Conservation (phyloP, 1,140 invertebrate genomes). For the Fopius arisanus region DNA sequence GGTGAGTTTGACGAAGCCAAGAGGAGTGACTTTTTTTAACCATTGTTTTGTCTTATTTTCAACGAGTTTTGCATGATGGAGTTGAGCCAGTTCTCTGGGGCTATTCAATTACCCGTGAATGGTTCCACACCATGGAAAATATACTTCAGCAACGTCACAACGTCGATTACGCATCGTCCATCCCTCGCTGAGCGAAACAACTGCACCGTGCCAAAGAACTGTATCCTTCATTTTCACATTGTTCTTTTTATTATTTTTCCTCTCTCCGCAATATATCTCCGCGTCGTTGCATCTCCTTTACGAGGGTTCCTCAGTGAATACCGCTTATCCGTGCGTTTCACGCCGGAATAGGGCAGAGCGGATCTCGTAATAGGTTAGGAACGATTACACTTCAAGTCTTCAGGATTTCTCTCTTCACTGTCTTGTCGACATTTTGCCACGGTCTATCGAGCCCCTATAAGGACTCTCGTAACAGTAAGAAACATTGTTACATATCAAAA, state of each 20-base stretch:
- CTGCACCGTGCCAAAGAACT: neutral
- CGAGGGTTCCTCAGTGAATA: conserved; percentile 4
- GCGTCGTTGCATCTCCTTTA: conserved; percentile 15
- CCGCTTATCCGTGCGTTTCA: conserved; percentile 11
- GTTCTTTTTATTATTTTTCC: neutral
- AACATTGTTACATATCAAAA: neutral
- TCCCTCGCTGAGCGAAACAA: conserved; percentile 28
- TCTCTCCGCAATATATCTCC: neutral
- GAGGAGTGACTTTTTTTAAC: neutral
- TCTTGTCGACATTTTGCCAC: conserved; percentile 10
- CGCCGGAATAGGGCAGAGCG: conserved; percentile 26
- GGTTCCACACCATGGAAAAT: conserved; percentile 18
- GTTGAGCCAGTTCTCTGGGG: neutral
- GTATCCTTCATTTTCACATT: neutral
- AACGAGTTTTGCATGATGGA: neutral
- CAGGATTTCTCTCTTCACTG: conserved; percentile 6
- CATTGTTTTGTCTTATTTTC: neutral
- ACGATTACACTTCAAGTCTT: conserved; percentile 13
- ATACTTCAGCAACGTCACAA: conserved; percentile 15
- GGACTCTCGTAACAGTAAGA: conserved; percentile 14
- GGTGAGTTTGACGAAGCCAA: neutral
- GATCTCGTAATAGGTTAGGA: conserved; percentile 23
- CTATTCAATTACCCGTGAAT: conserved; percentile 28
- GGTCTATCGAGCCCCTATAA: conserved; percentile 19
- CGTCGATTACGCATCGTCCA: conserved; percentile 33